phyloP scores from a whole-genome alignment of 2,888 invertebrate species.

The Enoplolaimus lenunculus region DNA sequence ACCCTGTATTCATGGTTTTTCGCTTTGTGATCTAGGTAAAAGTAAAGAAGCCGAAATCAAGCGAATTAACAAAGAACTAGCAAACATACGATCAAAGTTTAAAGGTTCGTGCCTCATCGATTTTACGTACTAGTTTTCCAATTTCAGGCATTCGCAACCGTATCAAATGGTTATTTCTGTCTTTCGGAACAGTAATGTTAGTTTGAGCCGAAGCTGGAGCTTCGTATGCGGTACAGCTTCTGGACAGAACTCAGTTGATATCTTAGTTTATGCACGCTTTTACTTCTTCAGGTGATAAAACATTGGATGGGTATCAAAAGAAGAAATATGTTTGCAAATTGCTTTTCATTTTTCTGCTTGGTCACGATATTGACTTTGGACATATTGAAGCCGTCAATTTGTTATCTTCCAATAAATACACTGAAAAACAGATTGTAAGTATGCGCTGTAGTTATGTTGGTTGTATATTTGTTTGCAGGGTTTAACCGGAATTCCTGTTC shows the following conservation, averaged over 20 bases:
- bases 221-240: too few species aligned
- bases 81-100: conserved; percentile 97
- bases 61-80: conserved; percentile 96
- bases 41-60: conserved; percentile 99
- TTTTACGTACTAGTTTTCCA: too few species aligned
- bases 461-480: neutral
- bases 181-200: too few species aligned
- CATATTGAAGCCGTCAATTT: conserved; percentile 99
- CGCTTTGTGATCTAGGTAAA: conserved; percentile 55
- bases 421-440: conserved; percentile 90
- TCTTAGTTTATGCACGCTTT: too few species aligned
- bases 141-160: too few species aligned
- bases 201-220: too few species aligned
- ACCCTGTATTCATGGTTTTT: neutral
- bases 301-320: conserved; percentile 98
- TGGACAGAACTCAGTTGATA: too few species aligned
- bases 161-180: too few species aligned
- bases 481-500: too few species aligned
- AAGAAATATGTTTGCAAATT: conserved; percentile 99
- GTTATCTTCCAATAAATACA: conserved; percentile 97
- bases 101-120: conserved; percentile 64
- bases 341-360: conserved; percentile 93
- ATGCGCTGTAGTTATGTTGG: neutral
- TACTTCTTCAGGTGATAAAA: conserved; percentile 63
- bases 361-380: conserved; percentile 99